These are phyloP conservation scores for Taenioides sp. DNA, from an alignment of 2,797 vertebrate species.

Conservation along the genomic window DNA sequence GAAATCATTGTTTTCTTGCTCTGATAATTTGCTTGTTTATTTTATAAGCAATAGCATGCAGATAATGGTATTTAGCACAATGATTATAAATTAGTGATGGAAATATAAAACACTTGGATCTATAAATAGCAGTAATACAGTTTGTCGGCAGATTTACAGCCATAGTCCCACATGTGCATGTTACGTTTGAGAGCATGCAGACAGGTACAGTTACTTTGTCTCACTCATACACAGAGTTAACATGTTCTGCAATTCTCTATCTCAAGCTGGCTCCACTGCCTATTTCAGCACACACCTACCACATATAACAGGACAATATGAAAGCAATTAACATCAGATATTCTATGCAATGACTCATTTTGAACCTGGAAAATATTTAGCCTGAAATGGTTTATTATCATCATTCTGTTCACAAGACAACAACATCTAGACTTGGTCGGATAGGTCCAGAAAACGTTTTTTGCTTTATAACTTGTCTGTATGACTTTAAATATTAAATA, in stretches of 20 bases:
- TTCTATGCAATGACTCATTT: slow-evolving; percentile 98
- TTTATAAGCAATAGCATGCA: slow-evolving; percentile 98
- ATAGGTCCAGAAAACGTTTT: slow-evolving; percentile 81
- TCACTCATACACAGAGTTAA: slow-evolving; percentile 31
- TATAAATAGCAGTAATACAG: slow-evolving; percentile 61
- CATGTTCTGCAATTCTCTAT: slow-evolving; percentile 47
- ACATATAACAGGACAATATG: slow-evolving; percentile 68
- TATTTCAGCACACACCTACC: slow-evolving; percentile 41
- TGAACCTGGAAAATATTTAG: slow-evolving; percentile 71
- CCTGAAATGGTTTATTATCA: slow-evolving; percentile 83
- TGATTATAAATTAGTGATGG: slow-evolving; percentile 78
- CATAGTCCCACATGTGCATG: slow-evolving; percentile 63
- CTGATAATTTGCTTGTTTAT: slow-evolving; percentile 82
- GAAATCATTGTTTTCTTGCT: slow-evolving; percentile 72
- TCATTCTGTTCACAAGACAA: slow-evolving; percentile 85
- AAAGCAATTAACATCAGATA: slow-evolving; percentile 88
- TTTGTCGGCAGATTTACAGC: slow-evolving; percentile 72
- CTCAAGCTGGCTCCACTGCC: slow-evolving; percentile 70
- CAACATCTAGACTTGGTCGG: slow-evolving; percentile 64
- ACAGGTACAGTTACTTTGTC: slow-evolving; percentile 35
- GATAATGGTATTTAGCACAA: slow-evolving; percentile 95
- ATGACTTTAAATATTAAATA: slow-evolving; percentile 80
- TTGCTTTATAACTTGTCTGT: slow-evolving; percentile 85
- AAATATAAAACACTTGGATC: slow-evolving; percentile 71
- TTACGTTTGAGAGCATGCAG: slow-evolving; percentile 57